A percentile compares a stretch with the other conserved stretches of the same genome.
phyloP scores from a whole-genome alignment of 2,888 invertebrate genomes.

The Drosophila kokeensis region DNA sequence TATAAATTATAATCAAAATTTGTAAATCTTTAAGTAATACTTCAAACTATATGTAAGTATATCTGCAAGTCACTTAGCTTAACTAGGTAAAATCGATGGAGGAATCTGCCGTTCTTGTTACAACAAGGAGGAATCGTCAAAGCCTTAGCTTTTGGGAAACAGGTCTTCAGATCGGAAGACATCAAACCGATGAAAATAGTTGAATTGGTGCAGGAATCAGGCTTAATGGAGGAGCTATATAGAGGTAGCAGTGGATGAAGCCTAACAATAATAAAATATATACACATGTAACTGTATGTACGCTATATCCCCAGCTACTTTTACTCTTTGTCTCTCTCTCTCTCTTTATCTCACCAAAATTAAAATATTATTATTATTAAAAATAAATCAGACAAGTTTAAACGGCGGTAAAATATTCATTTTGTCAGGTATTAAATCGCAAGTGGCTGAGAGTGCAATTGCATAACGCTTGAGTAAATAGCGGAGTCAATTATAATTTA shows the following conservation, averaged over 20 bases:
- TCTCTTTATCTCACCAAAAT: neutral
- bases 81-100: neutral
- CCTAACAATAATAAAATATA: neutral
- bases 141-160: neutral
- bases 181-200: neutral
- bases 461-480: constrained; percentile 30
- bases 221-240: neutral
- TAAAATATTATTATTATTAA: neutral
- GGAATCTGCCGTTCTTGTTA: neutral
- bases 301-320: rapidly evolving
- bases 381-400: neutral
- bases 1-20: neutral
- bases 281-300: too few relatives aligned
- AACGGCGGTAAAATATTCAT: neutral
- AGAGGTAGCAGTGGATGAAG: neutral
- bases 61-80: neutral
- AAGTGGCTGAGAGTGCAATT: constrained; percentile 12
- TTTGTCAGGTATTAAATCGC: neutral
- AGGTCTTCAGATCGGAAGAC: neutral
- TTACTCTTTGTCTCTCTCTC: neutral
- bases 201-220: neutral
- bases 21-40: neutral
- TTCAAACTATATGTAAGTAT: neutral
- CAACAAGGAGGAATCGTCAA: neutral
- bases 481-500: constrained; percentile 55